Evolutionary conservation across 2,888 invertebrate species (phyloP), one percentile per base, ranked within the genome.

Genomic region (Gnatocerus cornutus): DNA sequence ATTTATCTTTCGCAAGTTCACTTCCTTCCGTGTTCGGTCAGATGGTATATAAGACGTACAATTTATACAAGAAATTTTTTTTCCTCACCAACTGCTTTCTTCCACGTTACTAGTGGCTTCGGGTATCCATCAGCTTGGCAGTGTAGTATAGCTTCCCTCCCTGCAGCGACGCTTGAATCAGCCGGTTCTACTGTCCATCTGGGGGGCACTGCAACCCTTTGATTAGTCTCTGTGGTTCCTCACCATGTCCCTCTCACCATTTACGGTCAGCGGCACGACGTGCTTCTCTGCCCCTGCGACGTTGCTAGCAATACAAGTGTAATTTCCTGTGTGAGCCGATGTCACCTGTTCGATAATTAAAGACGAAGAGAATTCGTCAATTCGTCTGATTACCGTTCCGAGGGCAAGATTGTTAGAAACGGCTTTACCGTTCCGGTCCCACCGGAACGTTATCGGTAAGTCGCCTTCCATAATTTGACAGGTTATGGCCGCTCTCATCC

Each of bases 41-140:
- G n/a, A n/a, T n/a, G n/a, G n/a, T n/a, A n/a, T n/a, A n/a, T n/a
- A n/a, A n/a, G n/a, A n/a, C n/a, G n/a, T 29, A 29, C 29, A 33
- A 4, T 9, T 33, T 4, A 21, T 33, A 33, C 1, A 7, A 33
- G 33, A 33, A 33, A 4, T 21, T 21, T 21, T 21, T 1, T 33
- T 33, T 50, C 72, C 88, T 87, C 88, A 89, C 96, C 96, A 70
- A 92, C 92, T 27, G 95, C 94, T 84, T 95, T 94, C 76, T 93
- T 93, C 97, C 97, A 97, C 7, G 93, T 93, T 59, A 97, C 92
- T 5, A 88, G 88, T 2, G 97, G 97, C 71, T 92, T 92, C 0
- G 97, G 97, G 84, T 96, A 97, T 0, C 97, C 97, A 69, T 95
- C 93, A 0, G 96, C 96, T 84, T 94, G 93, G 83, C 97, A 97